Percentiles rank a stretch among this genome's conserved stretches.
Conservation (phyloP, 2,888 invertebrate species). For the Drosophila pseudotakahashii region DNA sequence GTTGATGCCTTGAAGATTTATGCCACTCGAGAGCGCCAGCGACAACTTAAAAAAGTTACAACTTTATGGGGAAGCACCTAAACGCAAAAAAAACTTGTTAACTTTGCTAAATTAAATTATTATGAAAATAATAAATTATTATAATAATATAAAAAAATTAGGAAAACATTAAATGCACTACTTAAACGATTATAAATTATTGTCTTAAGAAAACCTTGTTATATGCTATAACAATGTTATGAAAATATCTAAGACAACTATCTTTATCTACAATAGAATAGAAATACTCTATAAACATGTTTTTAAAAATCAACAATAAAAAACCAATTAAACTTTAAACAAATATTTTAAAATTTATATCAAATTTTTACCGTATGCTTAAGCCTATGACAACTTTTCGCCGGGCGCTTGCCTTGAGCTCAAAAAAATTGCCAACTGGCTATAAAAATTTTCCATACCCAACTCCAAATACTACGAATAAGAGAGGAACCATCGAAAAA, state of each 20-base stretch:
- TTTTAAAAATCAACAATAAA: not conserved
- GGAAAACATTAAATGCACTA: no score
- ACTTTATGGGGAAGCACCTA: constrained; percentile 41
- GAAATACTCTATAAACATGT: not conserved
- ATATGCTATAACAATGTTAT: no score
- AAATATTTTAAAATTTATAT: not conserved
- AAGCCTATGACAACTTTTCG: constrained; percentile 42
- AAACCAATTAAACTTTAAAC: not conserved
- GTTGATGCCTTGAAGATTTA: constrained; percentile 54
- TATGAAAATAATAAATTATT: no score
- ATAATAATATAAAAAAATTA: no score
- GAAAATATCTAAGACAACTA: no score
- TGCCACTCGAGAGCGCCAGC: constrained; percentile 49
- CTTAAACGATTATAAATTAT: no score
- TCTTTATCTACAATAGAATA: no score
- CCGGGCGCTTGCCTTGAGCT: constrained; percentile 34
- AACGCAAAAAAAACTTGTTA: constrained; percentile 4
- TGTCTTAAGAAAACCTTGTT: no score
- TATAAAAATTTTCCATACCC: constrained; percentile 55
- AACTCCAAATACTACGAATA: constrained; percentile 10
- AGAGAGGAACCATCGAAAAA: constrained; percentile 11
- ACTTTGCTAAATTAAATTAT: no score
- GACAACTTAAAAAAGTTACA: constrained; percentile 20
- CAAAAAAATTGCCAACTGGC: constrained; percentile 46
- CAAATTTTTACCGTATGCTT: constrained; percentile 26